These are phyloP conservation scores for Pardalotus punctatus DNA, from an alignment of 2,113 vertebrate genomes.

Conservation along the genomic window DNA sequence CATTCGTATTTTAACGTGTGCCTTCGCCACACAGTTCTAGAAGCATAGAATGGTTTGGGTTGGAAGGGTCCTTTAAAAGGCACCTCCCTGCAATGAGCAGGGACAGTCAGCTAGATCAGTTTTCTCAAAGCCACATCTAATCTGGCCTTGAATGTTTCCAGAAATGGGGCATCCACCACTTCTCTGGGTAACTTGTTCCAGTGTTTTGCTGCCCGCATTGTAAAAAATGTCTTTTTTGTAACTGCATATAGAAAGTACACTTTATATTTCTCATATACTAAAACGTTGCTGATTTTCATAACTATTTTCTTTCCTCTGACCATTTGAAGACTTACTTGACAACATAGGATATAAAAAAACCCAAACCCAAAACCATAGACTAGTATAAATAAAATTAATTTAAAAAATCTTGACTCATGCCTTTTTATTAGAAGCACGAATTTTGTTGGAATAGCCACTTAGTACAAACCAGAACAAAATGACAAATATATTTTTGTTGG, in stretches of 20 bases:
- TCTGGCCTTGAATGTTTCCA: not conserved
- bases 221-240: not conserved
- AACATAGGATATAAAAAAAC: not conserved
- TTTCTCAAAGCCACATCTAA: not conserved
- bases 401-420: not conserved
- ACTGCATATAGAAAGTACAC: not conserved
- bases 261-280: not conserved
- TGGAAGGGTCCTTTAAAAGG: not conserved
- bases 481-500: not conserved
- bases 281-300: not conserved
- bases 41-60: not conserved
- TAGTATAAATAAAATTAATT: not conserved
- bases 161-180: not conserved
- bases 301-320: not conserved
- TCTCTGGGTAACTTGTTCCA: not conserved
- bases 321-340: not conserved
- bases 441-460: not conserved
- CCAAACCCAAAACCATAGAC: rapidly evolving
- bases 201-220: not conserved
- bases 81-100: not conserved
- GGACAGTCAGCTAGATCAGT: not conserved
- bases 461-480: not conserved
- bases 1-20: not conserved
- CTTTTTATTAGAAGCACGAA: not conserved
- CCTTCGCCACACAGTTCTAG: not conserved